A percentile compares a stretch with the other conserved stretches of the same genome.
Conservation (phyloP, 2,113 vertebrate genomes). For the Lasiurus cinereus region DNA sequence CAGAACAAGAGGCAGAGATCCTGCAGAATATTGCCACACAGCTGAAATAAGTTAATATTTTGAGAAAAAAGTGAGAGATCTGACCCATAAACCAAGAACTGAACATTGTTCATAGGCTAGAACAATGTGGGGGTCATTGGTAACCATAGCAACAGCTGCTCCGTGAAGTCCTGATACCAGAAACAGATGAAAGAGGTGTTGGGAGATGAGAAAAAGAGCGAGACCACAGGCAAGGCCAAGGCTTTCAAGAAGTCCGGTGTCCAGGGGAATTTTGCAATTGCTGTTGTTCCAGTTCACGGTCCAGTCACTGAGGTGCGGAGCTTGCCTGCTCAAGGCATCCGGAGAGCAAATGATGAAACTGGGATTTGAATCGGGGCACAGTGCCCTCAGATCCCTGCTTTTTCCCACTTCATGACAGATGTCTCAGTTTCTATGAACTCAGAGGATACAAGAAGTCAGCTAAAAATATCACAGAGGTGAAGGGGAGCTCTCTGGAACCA, state of each 20-base stretch:
- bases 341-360: background rate
- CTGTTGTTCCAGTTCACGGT: background rate
- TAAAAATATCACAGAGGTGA: background rate
- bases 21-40: background rate
- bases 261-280: accelerated
- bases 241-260: background rate
- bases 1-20: background rate
- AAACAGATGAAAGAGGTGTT: background rate
- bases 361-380: background rate
- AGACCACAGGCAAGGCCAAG: accelerated
- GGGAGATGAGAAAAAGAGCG: background rate
- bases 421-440: background rate
- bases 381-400: background rate
- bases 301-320: background rate
- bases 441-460: background rate
- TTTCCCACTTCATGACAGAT: background rate
- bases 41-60: background rate
- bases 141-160: background rate
- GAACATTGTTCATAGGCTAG: too few relatives aligned
- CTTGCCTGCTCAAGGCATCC: background rate
- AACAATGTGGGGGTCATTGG: background rate
- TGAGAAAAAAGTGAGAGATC: background rate
- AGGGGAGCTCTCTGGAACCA: background rate
- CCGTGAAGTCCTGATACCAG: background rate
- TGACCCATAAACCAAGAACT: background rate